These are phyloP conservation scores for Chymomyza fuscimana DNA, from an alignment of 2,888 invertebrate species.

Conservation along the genomic window DNA sequence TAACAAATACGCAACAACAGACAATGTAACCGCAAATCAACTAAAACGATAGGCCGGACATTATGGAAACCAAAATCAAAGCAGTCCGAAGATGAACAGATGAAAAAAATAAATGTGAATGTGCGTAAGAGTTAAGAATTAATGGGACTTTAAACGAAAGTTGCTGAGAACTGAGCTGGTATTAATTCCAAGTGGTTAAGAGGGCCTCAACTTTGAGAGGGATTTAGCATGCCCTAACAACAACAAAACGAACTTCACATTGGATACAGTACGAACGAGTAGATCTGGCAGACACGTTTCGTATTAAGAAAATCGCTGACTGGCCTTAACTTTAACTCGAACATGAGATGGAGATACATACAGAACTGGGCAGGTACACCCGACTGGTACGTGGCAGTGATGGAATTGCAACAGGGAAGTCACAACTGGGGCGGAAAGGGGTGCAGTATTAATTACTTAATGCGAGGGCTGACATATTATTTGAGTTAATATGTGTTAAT, in stretches of 20 bases:
- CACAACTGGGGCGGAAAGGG: background rate
- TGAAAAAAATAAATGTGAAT: slow-evolving; percentile 47
- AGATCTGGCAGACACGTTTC: slow-evolving; percentile 74
- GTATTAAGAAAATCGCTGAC: slow-evolving; percentile 72
- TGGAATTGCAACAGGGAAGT: no score
- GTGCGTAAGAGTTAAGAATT: slow-evolving; percentile 33
- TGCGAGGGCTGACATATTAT: no score
- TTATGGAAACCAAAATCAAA: slow-evolving; percentile 26
- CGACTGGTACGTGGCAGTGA: slow-evolving; percentile 2
- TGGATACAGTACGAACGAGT: slow-evolving; percentile 52
- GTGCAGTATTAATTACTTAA: background rate
- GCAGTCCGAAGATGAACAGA: slow-evolving; percentile 47
- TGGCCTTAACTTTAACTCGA: background rate
- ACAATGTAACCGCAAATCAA: slow-evolving; percentile 66
- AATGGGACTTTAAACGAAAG: background rate
- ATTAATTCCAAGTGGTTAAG: background rate
- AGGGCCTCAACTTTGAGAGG: slow-evolving; percentile 15
- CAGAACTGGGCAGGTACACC: slow-evolving; percentile 21
- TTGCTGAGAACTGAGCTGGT: background rate
- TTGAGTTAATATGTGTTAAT: no score
- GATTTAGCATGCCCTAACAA: slow-evolving; percentile 66
- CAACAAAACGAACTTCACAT: slow-evolving; percentile 64
- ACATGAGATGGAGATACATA: slow-evolving; percentile 25
- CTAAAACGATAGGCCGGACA: slow-evolving; percentile 59
- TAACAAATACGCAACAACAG: slow-evolving; percentile 29